These are phyloP conservation scores for Eira barbara DNA, from an alignment of 2,113 vertebrate species.

Conservation along the genomic window DNA sequence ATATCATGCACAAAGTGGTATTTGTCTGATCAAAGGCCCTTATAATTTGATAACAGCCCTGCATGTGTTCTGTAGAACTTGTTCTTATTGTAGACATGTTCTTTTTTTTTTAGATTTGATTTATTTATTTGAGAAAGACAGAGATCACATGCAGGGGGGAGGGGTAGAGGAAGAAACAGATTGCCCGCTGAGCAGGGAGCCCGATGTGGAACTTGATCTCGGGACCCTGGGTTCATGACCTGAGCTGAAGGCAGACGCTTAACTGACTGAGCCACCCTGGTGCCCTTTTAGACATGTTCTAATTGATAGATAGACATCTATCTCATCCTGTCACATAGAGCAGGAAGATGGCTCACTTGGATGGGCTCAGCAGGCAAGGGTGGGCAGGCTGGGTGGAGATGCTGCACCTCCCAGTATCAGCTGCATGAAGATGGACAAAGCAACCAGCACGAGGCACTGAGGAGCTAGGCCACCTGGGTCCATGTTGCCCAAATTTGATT, in stretches of 20 bases:
- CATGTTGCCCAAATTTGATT: background rate
- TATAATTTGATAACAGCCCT: background rate
- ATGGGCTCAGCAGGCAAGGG: background rate
- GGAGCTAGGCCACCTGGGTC: background rate
- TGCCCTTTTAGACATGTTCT: background rate
- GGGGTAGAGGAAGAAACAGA: background rate
- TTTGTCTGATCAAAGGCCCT: background rate
- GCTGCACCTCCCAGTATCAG: rapidly evolving
- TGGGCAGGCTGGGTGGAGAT: rapidly evolving
- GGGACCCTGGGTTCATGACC: background rate
- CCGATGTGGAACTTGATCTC: background rate
- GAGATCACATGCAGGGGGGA: background rate
- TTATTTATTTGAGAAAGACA: background rate
- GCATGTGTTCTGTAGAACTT: background rate
- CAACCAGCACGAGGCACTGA: background rate
- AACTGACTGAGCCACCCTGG: background rate
- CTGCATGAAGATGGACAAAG: background rate
- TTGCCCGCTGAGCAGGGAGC: background rate
- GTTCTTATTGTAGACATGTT: background rate
- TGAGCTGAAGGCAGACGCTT: background rate
- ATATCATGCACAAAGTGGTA: rapidly evolving
- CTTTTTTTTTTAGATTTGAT: background rate
- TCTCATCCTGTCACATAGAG: background rate
- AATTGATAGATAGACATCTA: background rate
- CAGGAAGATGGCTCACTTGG: rapidly evolving